Base-by-base conservation (phyloP, 2,113 vertebrate genomes). In the Scartelaos histophorus region DNA sequence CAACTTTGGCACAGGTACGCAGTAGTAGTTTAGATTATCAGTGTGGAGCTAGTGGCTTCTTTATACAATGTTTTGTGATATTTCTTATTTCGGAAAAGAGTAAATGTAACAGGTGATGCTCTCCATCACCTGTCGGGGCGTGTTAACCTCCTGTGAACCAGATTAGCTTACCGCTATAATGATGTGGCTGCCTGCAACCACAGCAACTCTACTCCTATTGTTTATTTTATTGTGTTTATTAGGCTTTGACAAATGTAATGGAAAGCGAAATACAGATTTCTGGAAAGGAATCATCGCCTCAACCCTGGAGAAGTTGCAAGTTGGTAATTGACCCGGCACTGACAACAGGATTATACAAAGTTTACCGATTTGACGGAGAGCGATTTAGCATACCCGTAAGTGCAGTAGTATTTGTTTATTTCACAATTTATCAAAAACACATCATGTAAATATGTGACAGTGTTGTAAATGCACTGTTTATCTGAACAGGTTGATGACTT, bases 231-330 rank as follows among this genome's bases (percentile, higher is more conserved):
- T 25, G 3, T 53, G 2, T 66, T 0, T 62, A 66, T 29, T 74
- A 94, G 96, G 94, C 92, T 94, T 94, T 95, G 94, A 95, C 92
- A 80, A 97, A 96, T 95, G 96, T 96, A 87, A 97, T 97, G 96
- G 96, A 97, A 94, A 94, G 94, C 93, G 94, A 94, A 84, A 93
- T 90, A 80, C 95, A 92, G 86, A 89, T 88, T 91, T 89, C 76
- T 54, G 87, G 94, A 88, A 95, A 92, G 92, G 95, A 96, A 92
- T 93, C 94, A 78, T 86, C 93, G 79, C 95, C 94, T 89, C 95
- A 95, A 89, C 93, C 94, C 83, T 98, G 97, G 96, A 97, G 92
- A 93, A 97, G 96, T 94, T 98, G 94, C 94, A 98, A 97, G 93
- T 93, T 99, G 93, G 94, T 99, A 81, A 95, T 97, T 90, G 98